Conservation (phyloP, 1,140 invertebrate genomes). For the Bombus polaris region DNA sequence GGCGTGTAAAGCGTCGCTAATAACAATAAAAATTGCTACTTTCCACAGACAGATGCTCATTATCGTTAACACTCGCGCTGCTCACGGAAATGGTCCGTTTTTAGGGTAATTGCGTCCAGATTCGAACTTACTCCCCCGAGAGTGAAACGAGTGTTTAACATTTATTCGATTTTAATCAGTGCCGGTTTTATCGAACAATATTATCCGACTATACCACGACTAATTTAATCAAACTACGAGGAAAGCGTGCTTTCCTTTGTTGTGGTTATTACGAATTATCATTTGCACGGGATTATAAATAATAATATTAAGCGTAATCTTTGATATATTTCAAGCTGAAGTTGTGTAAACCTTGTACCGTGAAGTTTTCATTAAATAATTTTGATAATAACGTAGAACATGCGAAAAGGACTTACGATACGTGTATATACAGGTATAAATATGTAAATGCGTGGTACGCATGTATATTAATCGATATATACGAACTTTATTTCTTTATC, state of each 20-base stretch:
- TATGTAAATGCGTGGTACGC: no score
- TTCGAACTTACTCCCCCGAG: background rate
- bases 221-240: background rate
- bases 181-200: background rate
- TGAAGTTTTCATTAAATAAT: background rate
- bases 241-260: background rate
- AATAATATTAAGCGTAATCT: background rate
- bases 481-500: no score
- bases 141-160: conserved; percentile 1
- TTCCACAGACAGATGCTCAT: conserved; percentile 41
- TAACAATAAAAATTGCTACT: conserved; percentile 59
- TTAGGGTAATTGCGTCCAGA: conserved; percentile 41
- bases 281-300: background rate
- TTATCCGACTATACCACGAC: background rate
- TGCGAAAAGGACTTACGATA: no score
- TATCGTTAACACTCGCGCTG: conserved; percentile 52
- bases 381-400: no score
- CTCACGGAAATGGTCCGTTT: conserved; percentile 17
- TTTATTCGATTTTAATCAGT: conserved; percentile 13
- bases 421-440: no score
- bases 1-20: conserved; percentile 30
- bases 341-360: background rate
- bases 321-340: background rate
- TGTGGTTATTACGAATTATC: background rate
- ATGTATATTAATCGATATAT: no score